These are phyloP conservation scores for Chroicocephalus ridibundus DNA, from an alignment of 2,113 vertebrate species.

Conservation along the genomic window DNA sequence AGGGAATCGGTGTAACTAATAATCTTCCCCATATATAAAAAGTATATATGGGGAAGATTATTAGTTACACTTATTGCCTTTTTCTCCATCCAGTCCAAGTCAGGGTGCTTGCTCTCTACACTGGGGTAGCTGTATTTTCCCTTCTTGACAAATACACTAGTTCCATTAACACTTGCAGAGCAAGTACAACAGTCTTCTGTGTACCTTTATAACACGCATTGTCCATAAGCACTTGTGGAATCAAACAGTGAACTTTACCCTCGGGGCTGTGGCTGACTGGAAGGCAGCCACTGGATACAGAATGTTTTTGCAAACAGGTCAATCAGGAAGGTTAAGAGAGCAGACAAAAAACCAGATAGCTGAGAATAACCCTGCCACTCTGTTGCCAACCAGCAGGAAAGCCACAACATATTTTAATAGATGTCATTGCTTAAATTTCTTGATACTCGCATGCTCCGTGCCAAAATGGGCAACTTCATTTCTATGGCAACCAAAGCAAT, in stretches of 20 bases:
- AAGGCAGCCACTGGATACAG: background rate
- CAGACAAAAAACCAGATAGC: background rate
- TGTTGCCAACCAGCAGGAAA: background rate
- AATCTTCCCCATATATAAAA: background rate
- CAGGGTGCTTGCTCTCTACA: background rate
- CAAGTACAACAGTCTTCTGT: background rate
- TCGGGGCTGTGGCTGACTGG: background rate
- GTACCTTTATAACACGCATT: background rate
- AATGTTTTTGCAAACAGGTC: constrained; percentile 39
- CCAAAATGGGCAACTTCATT: background rate
- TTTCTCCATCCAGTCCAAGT: background rate
- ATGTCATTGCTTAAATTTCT: background rate
- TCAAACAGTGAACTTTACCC: constrained; percentile 4
- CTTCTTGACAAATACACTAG: background rate
- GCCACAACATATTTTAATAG: background rate
- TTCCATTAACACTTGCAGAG: constrained; percentile 1
- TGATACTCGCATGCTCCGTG: background rate
- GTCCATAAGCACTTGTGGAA: constrained; percentile 6
- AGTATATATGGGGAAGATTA: too few relatives aligned
- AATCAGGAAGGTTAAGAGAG: constrained; percentile 24
- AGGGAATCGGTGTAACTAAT: background rate
- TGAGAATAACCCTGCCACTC: background rate
- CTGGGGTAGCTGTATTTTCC: background rate
- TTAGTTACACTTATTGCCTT: background rate
- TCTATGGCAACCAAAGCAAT: background rate